Evolutionary conservation across 2,888 invertebrate species (phyloP).

Genomic region (Reticulitermes lucifugus): DNA sequence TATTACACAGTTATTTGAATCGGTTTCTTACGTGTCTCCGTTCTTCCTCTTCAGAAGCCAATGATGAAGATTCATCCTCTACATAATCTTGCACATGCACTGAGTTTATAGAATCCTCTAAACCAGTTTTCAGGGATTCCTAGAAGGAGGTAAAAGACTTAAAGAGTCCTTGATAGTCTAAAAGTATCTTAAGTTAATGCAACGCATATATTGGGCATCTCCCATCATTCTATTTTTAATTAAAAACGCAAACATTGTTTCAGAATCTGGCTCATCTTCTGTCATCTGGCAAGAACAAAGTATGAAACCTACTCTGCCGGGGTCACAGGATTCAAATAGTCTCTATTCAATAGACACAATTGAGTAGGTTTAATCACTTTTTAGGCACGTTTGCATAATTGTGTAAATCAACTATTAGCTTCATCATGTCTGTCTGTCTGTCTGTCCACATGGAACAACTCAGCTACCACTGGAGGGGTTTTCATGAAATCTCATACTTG

Average conservation of each 20-base stretch:
- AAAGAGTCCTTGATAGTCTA: no score
- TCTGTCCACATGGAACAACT: no score
- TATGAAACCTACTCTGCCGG: not conserved
- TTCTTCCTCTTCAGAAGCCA: conserved; percentile 43
- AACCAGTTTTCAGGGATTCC: conserved; percentile 60
- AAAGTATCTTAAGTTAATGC: not conserved
- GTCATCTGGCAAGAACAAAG: not conserved
- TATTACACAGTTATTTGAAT: not conserved
- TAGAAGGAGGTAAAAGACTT: conserved; percentile 53
- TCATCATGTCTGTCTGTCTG: no score
- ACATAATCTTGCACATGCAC: conserved; percentile 61
- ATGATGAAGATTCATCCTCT: conserved; percentile 49
- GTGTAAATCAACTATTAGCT: no score
- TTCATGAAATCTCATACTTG: no score
- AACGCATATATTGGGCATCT: not conserved
- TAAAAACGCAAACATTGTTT: no score
- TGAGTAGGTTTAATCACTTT: no score
- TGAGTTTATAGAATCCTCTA: conserved; percentile 57
- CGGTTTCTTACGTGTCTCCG: conserved; percentile 23
- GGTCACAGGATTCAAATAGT: no score
- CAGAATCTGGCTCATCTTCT: not conserved
- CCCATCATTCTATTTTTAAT: no score
- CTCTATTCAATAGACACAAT: no score
- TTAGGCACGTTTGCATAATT: no score
- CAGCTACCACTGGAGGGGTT: no score